Percentiles rank a stretch among this genome's conserved stretches.
Evolutionary conservation across 2,113 vertebrate genomes (phyloP).

Genomic region (Tretioscincus oriximinensis): DNA sequence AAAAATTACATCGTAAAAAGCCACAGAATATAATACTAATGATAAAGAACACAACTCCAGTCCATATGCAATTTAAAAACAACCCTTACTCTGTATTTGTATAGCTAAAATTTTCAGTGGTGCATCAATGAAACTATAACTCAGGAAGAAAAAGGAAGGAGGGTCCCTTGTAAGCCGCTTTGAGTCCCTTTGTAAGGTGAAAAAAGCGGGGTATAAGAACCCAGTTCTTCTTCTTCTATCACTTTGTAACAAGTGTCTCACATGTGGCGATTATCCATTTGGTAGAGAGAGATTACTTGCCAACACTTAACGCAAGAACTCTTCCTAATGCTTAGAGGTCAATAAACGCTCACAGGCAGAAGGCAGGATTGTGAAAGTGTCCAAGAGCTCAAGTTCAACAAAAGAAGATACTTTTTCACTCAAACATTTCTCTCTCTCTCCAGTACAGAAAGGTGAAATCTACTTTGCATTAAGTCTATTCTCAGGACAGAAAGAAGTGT

Average conservation of each 20-base stretch:
- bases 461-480: too few species aligned
- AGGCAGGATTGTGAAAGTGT: background rate
- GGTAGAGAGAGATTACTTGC: slow-evolving; percentile 17
- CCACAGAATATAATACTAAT: background rate
- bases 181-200: too few species aligned
- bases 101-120: background rate
- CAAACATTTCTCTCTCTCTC: background rate
- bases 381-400: background rate
- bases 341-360: background rate
- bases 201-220: too few species aligned
- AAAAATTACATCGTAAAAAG: background rate
- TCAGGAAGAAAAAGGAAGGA: background rate
- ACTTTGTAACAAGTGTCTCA: background rate
- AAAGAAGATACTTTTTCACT: background rate
- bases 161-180: too few species aligned
- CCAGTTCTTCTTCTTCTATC: too few species aligned
- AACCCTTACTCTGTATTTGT: background rate
- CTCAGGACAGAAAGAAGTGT: too few species aligned
- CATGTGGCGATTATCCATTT: background rate
- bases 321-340: background rate
- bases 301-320: background rate
- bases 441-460: background rate
- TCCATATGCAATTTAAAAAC: background rate
- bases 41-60: background rate
- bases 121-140: background rate